Conservation (phyloP, 2,888 invertebrate genomes). For the Brachyopa scutellaris region DNA sequence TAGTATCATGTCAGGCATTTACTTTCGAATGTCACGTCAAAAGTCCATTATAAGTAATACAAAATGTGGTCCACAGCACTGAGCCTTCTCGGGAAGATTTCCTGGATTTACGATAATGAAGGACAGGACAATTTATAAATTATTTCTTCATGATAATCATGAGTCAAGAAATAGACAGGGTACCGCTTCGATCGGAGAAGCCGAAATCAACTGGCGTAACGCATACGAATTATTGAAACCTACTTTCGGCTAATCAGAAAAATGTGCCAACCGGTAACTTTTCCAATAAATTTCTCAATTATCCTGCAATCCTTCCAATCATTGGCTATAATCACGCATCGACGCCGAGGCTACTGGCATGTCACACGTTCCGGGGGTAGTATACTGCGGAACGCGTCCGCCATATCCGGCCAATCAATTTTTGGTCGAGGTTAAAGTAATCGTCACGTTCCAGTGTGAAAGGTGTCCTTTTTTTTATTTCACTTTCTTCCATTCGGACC, state of each 20-base stretch:
- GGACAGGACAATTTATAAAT: slow-evolving; percentile 59
- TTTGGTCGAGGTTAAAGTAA: slow-evolving; percentile 26
- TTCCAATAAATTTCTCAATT: slow-evolving; percentile 71
- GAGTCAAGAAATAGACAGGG: not conserved
- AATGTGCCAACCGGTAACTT: slow-evolving; percentile 54
- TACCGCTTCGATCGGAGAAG: not conserved
- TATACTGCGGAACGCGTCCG: not conserved
- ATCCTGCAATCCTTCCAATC: slow-evolving; percentile 65
- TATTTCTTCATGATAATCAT: slow-evolving; percentile 42
- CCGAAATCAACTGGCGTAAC: slow-evolving; percentile 15
- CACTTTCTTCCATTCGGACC: not conserved
- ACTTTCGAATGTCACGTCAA: slow-evolving; percentile 68
- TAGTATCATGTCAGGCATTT: slow-evolving; percentile 62
- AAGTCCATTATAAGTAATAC: slow-evolving; percentile 61
- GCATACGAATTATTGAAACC: slow-evolving; percentile 35
- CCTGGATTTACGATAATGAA: slow-evolving; percentile 57
- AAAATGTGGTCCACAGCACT: slow-evolving; percentile 26
- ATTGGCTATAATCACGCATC: slow-evolving; percentile 68
- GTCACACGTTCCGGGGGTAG: slow-evolving; percentile 31
- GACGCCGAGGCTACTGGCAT: slow-evolving; percentile 19
- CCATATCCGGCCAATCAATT: slow-evolving; percentile 66
- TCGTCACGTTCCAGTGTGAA: slow-evolving; percentile 59
- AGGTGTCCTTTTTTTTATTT: slow-evolving; percentile 45
- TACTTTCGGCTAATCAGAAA: slow-evolving; percentile 32
- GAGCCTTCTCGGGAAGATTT: slow-evolving; percentile 20